phyloP scores from a whole-genome alignment of 2,797 vertebrate species.

The Etheostoma perlongum region DNA sequence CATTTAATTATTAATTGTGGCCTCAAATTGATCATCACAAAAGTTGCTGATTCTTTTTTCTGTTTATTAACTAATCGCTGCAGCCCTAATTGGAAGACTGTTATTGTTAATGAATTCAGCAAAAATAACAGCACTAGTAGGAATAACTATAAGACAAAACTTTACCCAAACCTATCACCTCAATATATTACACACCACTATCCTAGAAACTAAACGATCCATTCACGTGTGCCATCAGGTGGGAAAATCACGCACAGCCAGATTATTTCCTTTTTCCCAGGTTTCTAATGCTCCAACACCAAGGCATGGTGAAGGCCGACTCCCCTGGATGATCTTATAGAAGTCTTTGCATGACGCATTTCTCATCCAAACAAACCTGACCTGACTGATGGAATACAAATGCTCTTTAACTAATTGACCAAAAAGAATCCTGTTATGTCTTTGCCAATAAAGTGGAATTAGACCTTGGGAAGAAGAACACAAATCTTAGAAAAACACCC shows the following conservation, averaged over 20 bases:
- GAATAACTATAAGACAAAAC: not conserved
- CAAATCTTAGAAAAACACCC: constrained; percentile 6
- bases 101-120: not conserved
- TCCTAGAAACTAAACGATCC: not conserved
- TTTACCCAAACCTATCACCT: not conserved
- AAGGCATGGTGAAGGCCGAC: not conserved
- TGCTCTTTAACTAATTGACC: constrained; percentile 24
- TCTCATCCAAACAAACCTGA: constrained; percentile 23
- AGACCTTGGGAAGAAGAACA: constrained; percentile 8
- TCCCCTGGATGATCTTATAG: not conserved
- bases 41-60: not conserved
- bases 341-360: not conserved
- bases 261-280: not conserved
- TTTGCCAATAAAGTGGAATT: constrained; percentile 26
- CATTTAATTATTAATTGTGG: not conserved
- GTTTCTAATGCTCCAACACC: not conserved
- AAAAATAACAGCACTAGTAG: not conserved
- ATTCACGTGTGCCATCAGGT: not conserved
- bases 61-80: not conserved
- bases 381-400: not conserved
- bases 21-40: not conserved
- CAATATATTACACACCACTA: not conserved
- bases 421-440: not conserved
- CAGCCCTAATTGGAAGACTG: not conserved
- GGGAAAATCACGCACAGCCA: not conserved